phyloP scores from a whole-genome alignment of 2,888 invertebrate species.

The Physocephala rufipes region DNA sequence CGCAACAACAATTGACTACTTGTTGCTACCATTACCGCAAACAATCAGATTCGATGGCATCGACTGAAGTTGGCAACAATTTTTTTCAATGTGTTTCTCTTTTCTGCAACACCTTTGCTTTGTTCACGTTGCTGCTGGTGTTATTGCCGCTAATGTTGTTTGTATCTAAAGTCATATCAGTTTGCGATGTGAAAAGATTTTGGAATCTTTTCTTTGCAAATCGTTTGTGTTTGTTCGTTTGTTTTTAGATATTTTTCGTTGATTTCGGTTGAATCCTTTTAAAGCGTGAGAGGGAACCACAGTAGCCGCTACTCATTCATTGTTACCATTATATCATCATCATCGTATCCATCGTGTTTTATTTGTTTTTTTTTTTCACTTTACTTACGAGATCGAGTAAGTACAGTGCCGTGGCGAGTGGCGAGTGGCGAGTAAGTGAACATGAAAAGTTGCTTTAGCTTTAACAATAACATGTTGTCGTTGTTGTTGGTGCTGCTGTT shows the following conservation, averaged over 20 bases:
- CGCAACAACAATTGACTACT: slow-evolving; percentile 12
- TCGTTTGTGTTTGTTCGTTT: too few species aligned
- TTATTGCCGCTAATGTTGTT: background rate
- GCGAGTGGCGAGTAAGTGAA: slow-evolving; percentile 19
- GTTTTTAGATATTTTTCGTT: slow-evolving; percentile 9
- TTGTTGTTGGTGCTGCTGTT: background rate
- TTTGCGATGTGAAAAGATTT: slow-evolving; percentile 22
- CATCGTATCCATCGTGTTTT: too few species aligned
- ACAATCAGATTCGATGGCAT: background rate
- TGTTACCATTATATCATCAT: background rate
- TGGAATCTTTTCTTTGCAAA: slow-evolving; percentile 31
- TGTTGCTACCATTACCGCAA: slow-evolving; percentile 28
- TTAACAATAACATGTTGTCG: slow-evolving; percentile 23
- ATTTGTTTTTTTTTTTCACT: too few species aligned
- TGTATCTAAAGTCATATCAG: slow-evolving; percentile 10
- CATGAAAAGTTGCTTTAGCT: slow-evolving; percentile 33
- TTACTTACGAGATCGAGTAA: background rate
- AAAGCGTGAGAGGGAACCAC: background rate
- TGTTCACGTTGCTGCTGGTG: background rate
- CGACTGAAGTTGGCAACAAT: slow-evolving; percentile 9
- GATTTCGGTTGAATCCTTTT: slow-evolving; percentile 31
- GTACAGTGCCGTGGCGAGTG: background rate
- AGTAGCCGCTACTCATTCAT: slow-evolving; percentile 22
- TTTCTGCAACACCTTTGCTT: background rate
- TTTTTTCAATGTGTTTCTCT: background rate